Conservation (phyloP, 2,113 vertebrate genomes). For the Pachycephala philippinensis region DNA sequence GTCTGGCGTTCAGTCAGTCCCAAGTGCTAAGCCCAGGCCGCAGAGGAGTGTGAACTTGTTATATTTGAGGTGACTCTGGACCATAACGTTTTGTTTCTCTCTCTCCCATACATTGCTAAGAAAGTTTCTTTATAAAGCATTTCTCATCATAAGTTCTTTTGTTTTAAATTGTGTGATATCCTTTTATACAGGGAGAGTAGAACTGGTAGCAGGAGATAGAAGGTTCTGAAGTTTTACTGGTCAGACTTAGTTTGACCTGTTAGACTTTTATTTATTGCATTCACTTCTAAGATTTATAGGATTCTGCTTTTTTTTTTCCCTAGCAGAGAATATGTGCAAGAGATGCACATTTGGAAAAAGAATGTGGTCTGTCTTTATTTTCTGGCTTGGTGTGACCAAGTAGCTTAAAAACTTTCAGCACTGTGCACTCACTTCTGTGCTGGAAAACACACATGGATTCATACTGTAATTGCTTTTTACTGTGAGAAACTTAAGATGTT, state of each 20-base stretch:
- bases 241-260: neutral
- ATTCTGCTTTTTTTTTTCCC: neutral
- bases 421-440: neutral
- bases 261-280: neutral
- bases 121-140: neutral
- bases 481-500: neutral
- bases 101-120: neutral
- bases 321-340: neutral
- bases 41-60: neutral
- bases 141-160: neutral
- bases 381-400: neutral
- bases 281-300: neutral
- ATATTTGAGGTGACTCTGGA: neutral
- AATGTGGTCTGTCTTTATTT: fast-evolving
- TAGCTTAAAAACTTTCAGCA: neutral
- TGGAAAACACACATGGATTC: neutral
- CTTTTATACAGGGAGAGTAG: neutral
- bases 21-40: neutral
- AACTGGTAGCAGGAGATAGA: neutral
- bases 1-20: neutral
- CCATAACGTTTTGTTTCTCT: neutral
- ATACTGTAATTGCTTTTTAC: neutral
- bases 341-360: neutral
- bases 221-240: neutral
- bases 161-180: neutral